Percentiles rank a stretch among this genome's conserved stretches.
Evolutionary conservation across 2,888 invertebrate genomes (phyloP).

Genomic region (Dasypolia templi): DNA sequence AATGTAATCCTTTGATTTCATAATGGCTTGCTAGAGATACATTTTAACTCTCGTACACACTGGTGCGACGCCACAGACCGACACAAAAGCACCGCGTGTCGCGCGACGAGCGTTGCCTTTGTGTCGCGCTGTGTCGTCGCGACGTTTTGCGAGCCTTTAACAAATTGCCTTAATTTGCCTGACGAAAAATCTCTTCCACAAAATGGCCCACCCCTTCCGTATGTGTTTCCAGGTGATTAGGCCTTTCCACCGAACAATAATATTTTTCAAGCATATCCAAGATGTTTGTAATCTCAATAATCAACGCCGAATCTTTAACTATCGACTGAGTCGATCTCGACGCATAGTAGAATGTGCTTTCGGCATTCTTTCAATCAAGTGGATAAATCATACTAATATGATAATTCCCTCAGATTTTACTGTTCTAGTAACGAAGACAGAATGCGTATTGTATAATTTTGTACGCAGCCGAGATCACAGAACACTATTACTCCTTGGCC

Average conservation of each 20-base stretch:
- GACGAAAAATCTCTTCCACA: slow-evolving; percentile 1
- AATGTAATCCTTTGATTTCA: too few species aligned
- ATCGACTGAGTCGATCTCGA: slow-evolving; percentile 2
- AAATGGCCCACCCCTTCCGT: background rate
- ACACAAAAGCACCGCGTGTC: too few species aligned
- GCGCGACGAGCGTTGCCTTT: too few species aligned
- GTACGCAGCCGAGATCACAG: slow-evolving; percentile 3
- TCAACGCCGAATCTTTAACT: slow-evolving; percentile 6
- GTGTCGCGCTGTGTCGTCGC: too few species aligned
- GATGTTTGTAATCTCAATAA: background rate
- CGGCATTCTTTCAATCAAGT: slow-evolving; percentile 12
- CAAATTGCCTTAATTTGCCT: background rate
- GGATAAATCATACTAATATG: slow-evolving; percentile 8
- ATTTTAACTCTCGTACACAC: too few species aligned
- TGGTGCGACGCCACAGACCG: too few species aligned
- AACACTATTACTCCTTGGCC: too few species aligned
- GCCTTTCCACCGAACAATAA: slow-evolving; percentile 11
- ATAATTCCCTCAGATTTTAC: slow-evolving; percentile 6
- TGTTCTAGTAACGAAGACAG: background rate
- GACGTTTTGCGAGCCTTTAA: too few species aligned
- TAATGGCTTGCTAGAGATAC: too few species aligned
- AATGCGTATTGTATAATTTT: slow-evolving; percentile 7
- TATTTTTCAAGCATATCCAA: slow-evolving; percentile 17
- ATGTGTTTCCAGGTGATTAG: background rate
- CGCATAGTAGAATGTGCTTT: slow-evolving; percentile 19